Evolutionary conservation across 2,797 vertebrate species (phyloP), one percentile per base, ranked within the genome.

Genomic region (Silurus lanzhouensis): DNA sequence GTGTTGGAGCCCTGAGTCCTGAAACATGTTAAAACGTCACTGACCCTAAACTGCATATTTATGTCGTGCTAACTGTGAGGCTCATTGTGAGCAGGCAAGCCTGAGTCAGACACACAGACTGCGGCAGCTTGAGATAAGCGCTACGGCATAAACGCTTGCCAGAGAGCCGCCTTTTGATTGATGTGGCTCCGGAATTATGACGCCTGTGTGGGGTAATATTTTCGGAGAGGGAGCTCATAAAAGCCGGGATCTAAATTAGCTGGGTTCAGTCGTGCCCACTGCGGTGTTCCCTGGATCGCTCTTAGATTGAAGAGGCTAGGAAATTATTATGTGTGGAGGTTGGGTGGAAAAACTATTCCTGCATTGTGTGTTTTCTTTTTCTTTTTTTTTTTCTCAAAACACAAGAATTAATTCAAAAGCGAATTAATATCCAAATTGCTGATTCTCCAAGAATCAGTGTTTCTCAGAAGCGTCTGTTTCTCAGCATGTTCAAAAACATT

Each of bases 61-160:
- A 95, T 94, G 93, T 92, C 76, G 89, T 71, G 92, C 92, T 94
- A 93, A 94, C 93, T 92, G 90, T 79, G 77, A 91, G 83, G 89
- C 92, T 87, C 91, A 87, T 85, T 88, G 86, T 87, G 81, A 85
- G 90, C 87, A 87, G 88, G 90, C 91, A 88, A 84, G 91, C 90
- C 91, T 89, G 92, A 92, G 88, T 93, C 94, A 92, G 92, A 94
- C 94, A 79, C 91, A 87, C 94, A 72, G 90, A 88, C 93, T 90
- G 94, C 95, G 94, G 93, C 93, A 93, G 90, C 87, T 90, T 71
- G 90, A 94, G 95, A 96, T 96, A 95, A 96, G 94, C 92, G 92
- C 94, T 94, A 95, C 94, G 94, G 92, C 93, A 91, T 91, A 89
- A 91, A 58, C 82, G 38, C 90, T 91, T 93, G 90, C 92, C 92